A percentile compares a stretch with the other conserved stretches of the same genome.
These are phyloP conservation scores for Microctenopoma stevenorrisi DNA, from an alignment of 2,797 vertebrate genomes.

Conservation along the genomic window DNA sequence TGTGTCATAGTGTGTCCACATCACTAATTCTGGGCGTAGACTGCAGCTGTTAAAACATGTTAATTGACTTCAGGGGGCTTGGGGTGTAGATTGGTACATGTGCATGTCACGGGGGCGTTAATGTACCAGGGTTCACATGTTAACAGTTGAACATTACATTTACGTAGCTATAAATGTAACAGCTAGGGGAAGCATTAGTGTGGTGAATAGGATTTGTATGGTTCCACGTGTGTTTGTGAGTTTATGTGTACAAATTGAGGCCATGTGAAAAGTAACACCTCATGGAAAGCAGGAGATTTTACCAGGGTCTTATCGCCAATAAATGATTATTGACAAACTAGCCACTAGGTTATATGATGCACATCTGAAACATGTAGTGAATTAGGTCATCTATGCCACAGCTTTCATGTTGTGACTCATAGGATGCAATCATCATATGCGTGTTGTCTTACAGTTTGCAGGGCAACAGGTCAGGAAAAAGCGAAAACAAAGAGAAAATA, in stretches of 20 bases:
- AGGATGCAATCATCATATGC: neutral
- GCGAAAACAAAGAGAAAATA: slow-evolving; percentile 64
- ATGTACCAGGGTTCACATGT: too few species aligned
- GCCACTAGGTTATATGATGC: neutral
- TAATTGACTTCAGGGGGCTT: slow-evolving; percentile 60
- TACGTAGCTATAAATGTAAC: slow-evolving; percentile 70
- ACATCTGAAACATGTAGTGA: neutral
- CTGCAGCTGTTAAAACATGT: slow-evolving; percentile 52
- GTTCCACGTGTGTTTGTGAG: slow-evolving; percentile 27
- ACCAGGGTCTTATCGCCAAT: slow-evolving; percentile 13
- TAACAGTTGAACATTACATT: slow-evolving; percentile 17
- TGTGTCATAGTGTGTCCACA: slow-evolving; percentile 32
- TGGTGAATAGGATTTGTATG: slow-evolving; percentile 64
- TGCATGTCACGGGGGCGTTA: neutral
- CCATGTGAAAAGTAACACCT: slow-evolving; percentile 56
- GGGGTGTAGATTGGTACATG: slow-evolving; percentile 40
- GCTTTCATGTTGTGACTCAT: neutral
- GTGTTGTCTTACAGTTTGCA: slow-evolving; percentile 27
- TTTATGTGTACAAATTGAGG: slow-evolving; percentile 8
- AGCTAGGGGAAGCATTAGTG: slow-evolving; percentile 56
- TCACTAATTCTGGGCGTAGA: slow-evolving; percentile 46
- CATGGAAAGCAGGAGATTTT: slow-evolving; percentile 43
- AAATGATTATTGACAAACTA: slow-evolving; percentile 2
- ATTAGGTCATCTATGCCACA: neutral
- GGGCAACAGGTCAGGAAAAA: slow-evolving; percentile 32